Base-by-base conservation (phyloP, 2,113 vertebrate species). In the Globicephala melas region DNA sequence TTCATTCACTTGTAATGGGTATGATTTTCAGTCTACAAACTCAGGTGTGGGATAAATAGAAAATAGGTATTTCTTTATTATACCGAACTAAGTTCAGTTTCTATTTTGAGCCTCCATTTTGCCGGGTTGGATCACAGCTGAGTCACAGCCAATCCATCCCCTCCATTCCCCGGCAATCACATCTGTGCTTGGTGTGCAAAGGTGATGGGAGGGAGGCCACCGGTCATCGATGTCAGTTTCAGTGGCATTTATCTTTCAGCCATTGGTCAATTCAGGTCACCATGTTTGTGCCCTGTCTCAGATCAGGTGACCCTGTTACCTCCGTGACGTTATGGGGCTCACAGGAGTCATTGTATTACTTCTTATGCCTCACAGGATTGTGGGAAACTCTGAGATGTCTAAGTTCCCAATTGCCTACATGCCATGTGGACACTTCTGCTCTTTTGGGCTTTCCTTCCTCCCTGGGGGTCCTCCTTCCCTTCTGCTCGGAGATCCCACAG, bases 361-460 rank as follows among this genome's bases (percentile, higher is more conserved):
- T 23, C 68, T 50, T 71, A 8, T 20, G 31, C 53, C 33, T 33
- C 94, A 47, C 3, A 63, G 50, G 62, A 88, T 74, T 28, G 7
- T 82, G 67, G 85, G 67, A 86, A 62, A 44, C n/a, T n/a, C 70
- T 0, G 58, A 36, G 58, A 11, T 7, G 1, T n/a, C 68, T 26
- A 3, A 60, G 26, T 55, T 41, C 55, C 11, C 0, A 7, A 36
- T 4, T 0, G 2, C 67, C 8, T 10, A 2, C 9, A 2, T 0
- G 1, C 10, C 26, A 5, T 4, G 53, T 13, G 62, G 74, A n/a
- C 1, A 0, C 33, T 28, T 44, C 33, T 23, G 62, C 47, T 58
- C 38, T 62, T 23, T 18, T 18, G 73, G 36, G 20, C 14, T 36
- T 85, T 44, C 26, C 71, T 44, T 17, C 41, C 15, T 62, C 33